A percentile compares a stretch with the other conserved stretches of the same genome.
phyloP scores from a whole-genome alignment of 1,140 invertebrate genomes.

The Ceratina australensis region DNA sequence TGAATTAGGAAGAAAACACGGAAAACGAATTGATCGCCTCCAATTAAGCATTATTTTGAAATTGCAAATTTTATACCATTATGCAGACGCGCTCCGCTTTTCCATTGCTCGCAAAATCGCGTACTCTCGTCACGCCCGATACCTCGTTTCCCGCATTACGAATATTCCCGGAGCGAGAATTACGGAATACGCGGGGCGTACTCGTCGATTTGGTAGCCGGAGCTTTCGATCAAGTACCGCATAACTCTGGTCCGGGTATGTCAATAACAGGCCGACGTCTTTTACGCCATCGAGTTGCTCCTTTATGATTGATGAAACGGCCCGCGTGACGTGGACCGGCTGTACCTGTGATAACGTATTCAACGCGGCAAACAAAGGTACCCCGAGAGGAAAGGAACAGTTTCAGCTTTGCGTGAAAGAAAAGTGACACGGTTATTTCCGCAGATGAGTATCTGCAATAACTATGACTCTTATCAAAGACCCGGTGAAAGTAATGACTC shows the following conservation, averaged over 20 bases:
- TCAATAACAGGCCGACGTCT: conserved; percentile 37
- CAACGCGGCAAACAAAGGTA: neutral
- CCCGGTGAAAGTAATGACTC: neutral
- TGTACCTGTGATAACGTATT: neutral
- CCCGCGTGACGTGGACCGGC: neutral
- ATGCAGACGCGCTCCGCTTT: neutral
- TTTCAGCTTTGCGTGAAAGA: neutral
- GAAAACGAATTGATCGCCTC: neutral
- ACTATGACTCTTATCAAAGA: neutral
- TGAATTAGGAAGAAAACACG: no score
- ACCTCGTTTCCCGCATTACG: conserved; percentile 13
- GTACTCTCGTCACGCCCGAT: conserved; percentile 9
- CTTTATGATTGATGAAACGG: conserved; percentile 51
- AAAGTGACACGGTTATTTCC: neutral
- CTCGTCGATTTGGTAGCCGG: conserved; percentile 27
- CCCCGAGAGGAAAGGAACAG: neutral
- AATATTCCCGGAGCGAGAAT: conserved; percentile 29
- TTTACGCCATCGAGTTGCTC: conserved; percentile 9
- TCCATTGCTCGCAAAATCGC: neutral
- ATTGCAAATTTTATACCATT: neutral
- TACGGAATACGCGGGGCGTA: conserved; percentile 30
- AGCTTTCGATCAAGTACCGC: conserved; percentile 31
- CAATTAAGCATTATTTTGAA: neutral
- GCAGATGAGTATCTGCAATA: neutral
- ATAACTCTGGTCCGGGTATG: conserved; percentile 31